A percentile compares a stretch with the other conserved stretches of the same genome.
These are phyloP conservation scores for Cataglyphis hispanica DNA, from an alignment of 1,140 invertebrate species.

Conservation along the genomic window DNA sequence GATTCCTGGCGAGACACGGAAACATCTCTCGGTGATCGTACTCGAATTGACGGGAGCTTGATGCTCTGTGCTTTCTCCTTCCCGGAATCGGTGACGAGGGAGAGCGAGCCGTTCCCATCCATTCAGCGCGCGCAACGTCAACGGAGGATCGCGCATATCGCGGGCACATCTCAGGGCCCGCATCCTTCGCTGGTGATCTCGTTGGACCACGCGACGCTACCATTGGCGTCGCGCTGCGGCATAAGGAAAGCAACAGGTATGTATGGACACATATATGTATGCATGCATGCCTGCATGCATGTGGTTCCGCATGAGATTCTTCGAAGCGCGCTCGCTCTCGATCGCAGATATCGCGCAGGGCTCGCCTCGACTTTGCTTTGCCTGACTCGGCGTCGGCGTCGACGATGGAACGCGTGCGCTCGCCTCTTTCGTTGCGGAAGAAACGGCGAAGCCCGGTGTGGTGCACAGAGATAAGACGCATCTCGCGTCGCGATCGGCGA, in stretches of 20 bases:
- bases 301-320: conserved; percentile 33
- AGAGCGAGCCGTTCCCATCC: not conserved
- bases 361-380: not conserved
- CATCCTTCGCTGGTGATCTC: conserved; percentile 21
- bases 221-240: conserved; percentile 27
- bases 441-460: conserved; percentile 36
- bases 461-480: conserved; percentile 55
- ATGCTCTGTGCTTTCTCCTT: not conserved
- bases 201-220: conserved; percentile 21
- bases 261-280: not conserved
- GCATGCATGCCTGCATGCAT: not conserved
- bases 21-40: no score
- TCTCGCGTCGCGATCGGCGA: conserved; percentile 57
- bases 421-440: conserved; percentile 71
- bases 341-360: conserved; percentile 67
- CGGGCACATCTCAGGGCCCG: not conserved
- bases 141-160: not conserved
- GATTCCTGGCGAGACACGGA: conserved; percentile 1
- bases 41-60: not conserved
- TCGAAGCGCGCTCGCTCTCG: conserved; percentile 69
- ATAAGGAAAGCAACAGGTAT: conserved; percentile 77
- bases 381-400: conserved; percentile 3
- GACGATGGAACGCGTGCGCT: conserved; percentile 39
- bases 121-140: not conserved
- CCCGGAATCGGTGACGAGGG: not conserved